These are phyloP conservation scores for Ceriagrion tenellum DNA, from an alignment of 2,888 invertebrate species.

Conservation along the genomic window DNA sequence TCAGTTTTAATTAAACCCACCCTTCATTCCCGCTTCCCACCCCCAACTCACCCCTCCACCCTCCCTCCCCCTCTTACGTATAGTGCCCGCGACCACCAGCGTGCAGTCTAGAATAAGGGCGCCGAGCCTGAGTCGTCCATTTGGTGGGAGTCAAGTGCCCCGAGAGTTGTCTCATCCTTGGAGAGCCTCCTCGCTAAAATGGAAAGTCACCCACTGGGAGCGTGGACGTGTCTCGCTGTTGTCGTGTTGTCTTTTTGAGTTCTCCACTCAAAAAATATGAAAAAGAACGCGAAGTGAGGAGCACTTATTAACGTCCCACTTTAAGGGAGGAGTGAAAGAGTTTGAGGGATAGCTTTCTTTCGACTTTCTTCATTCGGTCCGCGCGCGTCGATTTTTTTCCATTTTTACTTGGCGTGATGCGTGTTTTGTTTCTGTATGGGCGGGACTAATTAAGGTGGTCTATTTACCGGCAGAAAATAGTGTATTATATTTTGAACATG, in stretches of 20 bases:
- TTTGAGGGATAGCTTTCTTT: no score
- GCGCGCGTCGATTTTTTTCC: neutral
- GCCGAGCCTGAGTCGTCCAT: neutral
- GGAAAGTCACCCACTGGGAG: neutral
- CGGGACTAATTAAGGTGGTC: no score
- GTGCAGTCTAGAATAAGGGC: neutral
- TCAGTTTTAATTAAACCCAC: no score
- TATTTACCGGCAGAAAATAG: no score
- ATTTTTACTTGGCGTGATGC: neutral
- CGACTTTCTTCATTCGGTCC: no score
- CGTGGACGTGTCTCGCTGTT: neutral
- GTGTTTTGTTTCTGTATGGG: no score
- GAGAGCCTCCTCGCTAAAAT: neutral
- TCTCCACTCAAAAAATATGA: neutral
- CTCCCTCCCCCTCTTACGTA: neutral
- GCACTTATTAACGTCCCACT: neutral
- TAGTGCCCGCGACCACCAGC: no score
- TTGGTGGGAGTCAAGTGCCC: neutral
- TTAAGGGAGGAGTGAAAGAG: neutral
- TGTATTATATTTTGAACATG: no score
- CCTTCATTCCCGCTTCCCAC: no score
- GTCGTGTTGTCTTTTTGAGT: neutral
- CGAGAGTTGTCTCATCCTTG: neutral
- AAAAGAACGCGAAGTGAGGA: neutral
- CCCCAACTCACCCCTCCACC: neutral